Evolutionary conservation across 2,113 vertebrate genomes (phyloP).

Genomic region (Pithys albifrons): DNA sequence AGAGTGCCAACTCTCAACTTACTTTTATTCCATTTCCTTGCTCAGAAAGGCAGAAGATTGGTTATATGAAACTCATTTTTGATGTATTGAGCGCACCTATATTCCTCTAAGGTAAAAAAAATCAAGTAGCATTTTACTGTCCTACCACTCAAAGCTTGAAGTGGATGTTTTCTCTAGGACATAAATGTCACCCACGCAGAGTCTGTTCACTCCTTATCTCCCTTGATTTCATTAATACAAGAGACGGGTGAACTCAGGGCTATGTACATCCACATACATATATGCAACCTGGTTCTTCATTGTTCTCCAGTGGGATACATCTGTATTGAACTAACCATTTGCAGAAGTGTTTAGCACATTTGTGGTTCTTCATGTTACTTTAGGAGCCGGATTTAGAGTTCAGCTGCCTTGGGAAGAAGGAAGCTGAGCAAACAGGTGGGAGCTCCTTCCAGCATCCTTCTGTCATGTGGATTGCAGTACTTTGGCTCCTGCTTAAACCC

Average conservation of each 20-base stretch:
- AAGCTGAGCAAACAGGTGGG: neutral
- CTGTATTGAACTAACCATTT: neutral
- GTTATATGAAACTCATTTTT: neutral
- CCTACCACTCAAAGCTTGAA: neutral
- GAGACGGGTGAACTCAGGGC: neutral
- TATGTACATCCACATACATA: neutral
- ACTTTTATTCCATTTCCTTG: neutral
- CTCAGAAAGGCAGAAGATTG: neutral
- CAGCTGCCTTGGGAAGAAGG: neutral
- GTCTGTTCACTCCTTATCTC: neutral
- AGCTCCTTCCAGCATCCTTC: neutral
- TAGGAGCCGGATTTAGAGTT: neutral
- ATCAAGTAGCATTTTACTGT: neutral
- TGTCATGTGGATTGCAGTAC: neutral
- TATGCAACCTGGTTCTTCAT: neutral
- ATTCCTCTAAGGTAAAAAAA: neutral
- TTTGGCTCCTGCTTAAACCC: neutral
- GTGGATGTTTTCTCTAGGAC: neutral
- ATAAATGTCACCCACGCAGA: neutral
- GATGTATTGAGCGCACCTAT: neutral
- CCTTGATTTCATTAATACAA: neutral
- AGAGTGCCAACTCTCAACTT: neutral
- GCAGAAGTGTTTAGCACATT: neutral
- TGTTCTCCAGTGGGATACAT: neutral
- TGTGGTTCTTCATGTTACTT: neutral